Evolutionary conservation across 2,797 vertebrate species (phyloP), one percentile per base, ranked within the genome.

Genomic region (Ibycter americanus): DNA sequence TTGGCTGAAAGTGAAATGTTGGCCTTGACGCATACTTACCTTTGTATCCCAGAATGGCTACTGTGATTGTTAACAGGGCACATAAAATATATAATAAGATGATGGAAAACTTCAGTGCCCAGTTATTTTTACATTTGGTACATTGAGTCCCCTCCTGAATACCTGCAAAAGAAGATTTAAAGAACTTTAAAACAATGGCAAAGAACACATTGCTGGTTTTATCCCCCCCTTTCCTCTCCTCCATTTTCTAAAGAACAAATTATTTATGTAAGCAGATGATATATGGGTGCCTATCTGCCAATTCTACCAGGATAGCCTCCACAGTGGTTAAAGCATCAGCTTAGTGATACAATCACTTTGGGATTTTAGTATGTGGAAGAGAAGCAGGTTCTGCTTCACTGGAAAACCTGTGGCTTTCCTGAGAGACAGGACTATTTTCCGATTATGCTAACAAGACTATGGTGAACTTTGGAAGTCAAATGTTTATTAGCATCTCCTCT

Each of bases 121-220:
- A 99, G 97, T 99, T 99, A 96, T 99, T 99, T 98, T 99, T 99
- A 98, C 99, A 99, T 97, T 99, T 99, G 34, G 99, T 99, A 97
- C 99, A 99, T 96, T 99, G 99, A 94, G 98, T 99, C 97, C 99
- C 99, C 98, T 99, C 99, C 96, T 99, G 99, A 98, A 99, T 99
- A 97, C 99, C 99, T 99, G 98, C n/a, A 99, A 98, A 89, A 95
- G 96, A 96, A 97, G 92, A 95, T 84, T 63, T 52, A 22, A 68
- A 96, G 38, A 91, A 40, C 70, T 96, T 95, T 93, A 74, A 87
- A 95, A 84, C 23, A 79, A 36, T 3, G 21, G 44, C 22, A 73
- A 85, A 91, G 70, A 92, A 72, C 36, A 89, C 36, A 68, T 74
- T 92, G 74, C 14, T 44, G 55, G 27, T 62, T 93, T 94, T 34